Base-by-base conservation (phyloP, 35 echinoderm and acorn worm species). In the Amphiura filiformis region DNA sequence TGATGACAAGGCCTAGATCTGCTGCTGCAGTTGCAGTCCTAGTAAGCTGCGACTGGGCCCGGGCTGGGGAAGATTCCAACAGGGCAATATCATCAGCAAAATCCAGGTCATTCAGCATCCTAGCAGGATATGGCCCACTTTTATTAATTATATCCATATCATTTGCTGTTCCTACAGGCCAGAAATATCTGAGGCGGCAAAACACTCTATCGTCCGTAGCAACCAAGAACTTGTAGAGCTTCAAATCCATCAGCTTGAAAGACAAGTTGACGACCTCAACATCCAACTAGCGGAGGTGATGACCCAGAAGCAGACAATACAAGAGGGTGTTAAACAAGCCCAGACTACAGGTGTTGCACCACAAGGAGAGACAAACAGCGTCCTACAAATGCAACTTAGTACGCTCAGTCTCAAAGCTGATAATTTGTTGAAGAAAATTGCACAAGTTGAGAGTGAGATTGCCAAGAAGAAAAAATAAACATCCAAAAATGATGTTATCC, bases 351-450 rank as follows among this genome's bases (percentile, higher is more conserved):
- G 36, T 13, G 47, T 14, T 22, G 42, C 34, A 30, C 65, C 14
- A 39, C 34, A 18, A 35, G 88, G 44, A 49, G 94, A 78, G 78
- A 83, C 81, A 38, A 76, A 64, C 26, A 39, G 79, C 2, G 49
- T 84, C 17, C 35, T 98, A 18, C 88, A 86, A 37, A 82, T 35
- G 35, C 96, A 98, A 79, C 77, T 81, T 36, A 84, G 47, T 15
- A 81, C 86, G 15, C 76, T 97, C 36, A 78, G 81, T 4, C 20
- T 89, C 18, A 94, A 86, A 84, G 56, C 86, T 38, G 90, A 85
- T 18, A 98, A 92, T 35, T 32, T 98, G 83, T 89, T 91, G 84
- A 98, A 94, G 87, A 98, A 94, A 83, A 90, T 98, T 33, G 81
- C 52, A 3, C 87, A 98, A 52, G 61, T 98, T 5, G 86, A 94